Base-by-base conservation (phyloP, 1,140 invertebrate genomes). In the Aphelenchoides fujianensis region DNA sequence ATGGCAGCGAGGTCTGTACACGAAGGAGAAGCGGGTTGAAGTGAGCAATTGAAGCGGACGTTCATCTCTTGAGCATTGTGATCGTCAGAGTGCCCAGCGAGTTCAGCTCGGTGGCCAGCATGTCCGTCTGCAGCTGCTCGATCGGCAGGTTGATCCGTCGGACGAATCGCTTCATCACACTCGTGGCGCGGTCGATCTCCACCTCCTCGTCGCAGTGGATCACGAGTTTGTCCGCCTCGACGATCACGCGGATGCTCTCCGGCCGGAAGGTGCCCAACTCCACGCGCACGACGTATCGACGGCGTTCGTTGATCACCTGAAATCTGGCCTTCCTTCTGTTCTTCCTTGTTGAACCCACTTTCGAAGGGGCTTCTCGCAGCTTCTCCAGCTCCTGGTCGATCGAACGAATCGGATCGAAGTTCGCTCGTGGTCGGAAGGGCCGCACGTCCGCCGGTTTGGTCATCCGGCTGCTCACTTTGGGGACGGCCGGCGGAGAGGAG, bases 91-190 rank as follows among this genome's bases (percentile, higher is more conserved):
- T 59, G 5, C 55, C 55, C 55, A 59, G 23, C 5, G 55, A 7
- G 19, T 59, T 59, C 55, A 59, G 28, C 23, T 59, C 55, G 12
- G 55, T 59, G 12, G 55, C 55, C 19, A 59, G 28, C 55, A 59
- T 59, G 12, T 59, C 55, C 55, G 55, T 59, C 23, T 19, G 5
- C 19, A 59, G 34, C 23, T 59, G 5, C 34, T 59, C 23, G 5
- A 19, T 19, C 23, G 55, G 55, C 5, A 59, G 5, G 19, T 5
- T 5, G 7, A 59, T 59, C 7, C 55, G 55, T 7, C 55, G 5
- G 23, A 59, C 55, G 34, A 59, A 59, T 5, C 55, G 5, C 55
- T 59, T 59, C 5, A 59, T 19, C 5, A 59, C 55, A 7, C 5
- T 59, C 19, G 55, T 59, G 12, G 12, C 7, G 5, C 34, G 27